Conservation (phyloP, 2,113 vertebrate genomes). For the Nansenia antarctica region DNA sequence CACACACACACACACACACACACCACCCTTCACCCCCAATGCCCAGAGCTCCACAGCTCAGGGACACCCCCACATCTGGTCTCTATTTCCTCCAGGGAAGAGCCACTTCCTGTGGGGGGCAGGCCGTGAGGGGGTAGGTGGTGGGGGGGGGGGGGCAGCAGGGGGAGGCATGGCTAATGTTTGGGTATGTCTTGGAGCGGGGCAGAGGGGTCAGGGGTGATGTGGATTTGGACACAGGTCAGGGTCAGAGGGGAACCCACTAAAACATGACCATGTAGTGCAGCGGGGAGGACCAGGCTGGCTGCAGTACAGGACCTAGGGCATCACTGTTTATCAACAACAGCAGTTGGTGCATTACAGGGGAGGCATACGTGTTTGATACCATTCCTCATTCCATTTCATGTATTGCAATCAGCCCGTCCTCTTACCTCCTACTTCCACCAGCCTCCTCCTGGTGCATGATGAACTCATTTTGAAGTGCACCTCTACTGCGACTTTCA, state of each 20-base stretch:
- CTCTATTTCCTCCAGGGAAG: conserved; percentile 31
- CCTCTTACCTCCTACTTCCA: too few relatives aligned
- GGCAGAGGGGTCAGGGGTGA: not conserved
- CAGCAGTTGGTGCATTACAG: too few relatives aligned
- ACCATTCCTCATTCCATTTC: too few relatives aligned
- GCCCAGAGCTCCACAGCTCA: conserved; percentile 1
- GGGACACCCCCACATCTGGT: conserved; percentile 44
- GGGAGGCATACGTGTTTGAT: too few relatives aligned
- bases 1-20: not conserved
- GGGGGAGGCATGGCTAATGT: conserved; percentile 10
- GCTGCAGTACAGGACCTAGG: too few relatives aligned
- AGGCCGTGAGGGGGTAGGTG: not conserved
- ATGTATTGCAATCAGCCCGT: too few relatives aligned
- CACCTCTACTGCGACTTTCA: too few relatives aligned
- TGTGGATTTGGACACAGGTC: conserved; percentile 1
- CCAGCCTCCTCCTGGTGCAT: too few relatives aligned
- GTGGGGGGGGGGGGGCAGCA: not conserved
- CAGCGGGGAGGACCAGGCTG: too few relatives aligned
- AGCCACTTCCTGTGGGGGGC: conserved; percentile 41
- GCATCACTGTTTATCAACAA: too few relatives aligned
- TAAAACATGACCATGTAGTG: not conserved
- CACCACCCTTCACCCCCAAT: not conserved
- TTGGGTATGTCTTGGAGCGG: conserved; percentile 23
- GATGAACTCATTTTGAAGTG: too few relatives aligned
- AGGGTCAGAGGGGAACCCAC: not conserved